Evolutionary conservation across 2,797 vertebrate genomes (phyloP).

Genomic region (Sebastes hubbsi): DNA sequence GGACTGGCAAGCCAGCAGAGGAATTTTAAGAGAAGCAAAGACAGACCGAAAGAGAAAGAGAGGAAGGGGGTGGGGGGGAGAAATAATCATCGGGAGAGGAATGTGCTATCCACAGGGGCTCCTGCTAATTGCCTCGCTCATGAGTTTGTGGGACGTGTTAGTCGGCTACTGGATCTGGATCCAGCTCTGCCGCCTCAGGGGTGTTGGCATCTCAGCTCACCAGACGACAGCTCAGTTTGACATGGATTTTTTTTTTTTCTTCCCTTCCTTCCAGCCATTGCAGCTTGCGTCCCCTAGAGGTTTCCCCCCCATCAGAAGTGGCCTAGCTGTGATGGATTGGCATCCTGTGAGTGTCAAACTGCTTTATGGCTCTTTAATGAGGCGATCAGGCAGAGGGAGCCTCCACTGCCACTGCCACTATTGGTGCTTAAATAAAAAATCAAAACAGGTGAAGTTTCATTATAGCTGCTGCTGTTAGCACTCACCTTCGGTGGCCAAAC

Average conservation of each 20-base stretch:
- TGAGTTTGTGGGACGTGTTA: conserved; percentile 76
- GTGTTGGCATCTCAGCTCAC: conserved; percentile 76
- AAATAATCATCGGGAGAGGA: conserved; percentile 70
- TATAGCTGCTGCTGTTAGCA: conserved; percentile 35
- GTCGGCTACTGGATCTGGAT: conserved; percentile 77
- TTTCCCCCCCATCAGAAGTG: conserved; percentile 67
- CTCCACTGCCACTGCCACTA: conserved; percentile 37
- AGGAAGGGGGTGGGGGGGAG: background rate
- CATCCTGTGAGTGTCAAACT: conserved; percentile 81
- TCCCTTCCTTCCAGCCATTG: conserved; percentile 49
- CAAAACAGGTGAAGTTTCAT: conserved; percentile 75
- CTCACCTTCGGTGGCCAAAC: background rate
- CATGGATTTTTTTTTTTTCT: conserved; percentile 46
- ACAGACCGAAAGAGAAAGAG: conserved; percentile 14
- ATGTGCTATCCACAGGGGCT: conserved; percentile 77
- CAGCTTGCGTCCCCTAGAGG: conserved; percentile 69
- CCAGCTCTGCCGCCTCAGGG: conserved; percentile 73
- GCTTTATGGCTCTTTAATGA: conserved; percentile 84
- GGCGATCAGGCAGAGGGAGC: conserved; percentile 67
- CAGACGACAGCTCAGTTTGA: conserved; percentile 80
- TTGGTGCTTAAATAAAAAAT: conserved; percentile 65
- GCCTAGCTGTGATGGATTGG: conserved; percentile 83
- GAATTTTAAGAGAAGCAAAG: conserved; percentile 33
- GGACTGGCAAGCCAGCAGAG: conserved; percentile 38
- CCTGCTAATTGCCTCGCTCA: conserved; percentile 83